Evolutionary conservation across 2,797 vertebrate species (phyloP).

Genomic region (Thripadectes ignobilis): DNA sequence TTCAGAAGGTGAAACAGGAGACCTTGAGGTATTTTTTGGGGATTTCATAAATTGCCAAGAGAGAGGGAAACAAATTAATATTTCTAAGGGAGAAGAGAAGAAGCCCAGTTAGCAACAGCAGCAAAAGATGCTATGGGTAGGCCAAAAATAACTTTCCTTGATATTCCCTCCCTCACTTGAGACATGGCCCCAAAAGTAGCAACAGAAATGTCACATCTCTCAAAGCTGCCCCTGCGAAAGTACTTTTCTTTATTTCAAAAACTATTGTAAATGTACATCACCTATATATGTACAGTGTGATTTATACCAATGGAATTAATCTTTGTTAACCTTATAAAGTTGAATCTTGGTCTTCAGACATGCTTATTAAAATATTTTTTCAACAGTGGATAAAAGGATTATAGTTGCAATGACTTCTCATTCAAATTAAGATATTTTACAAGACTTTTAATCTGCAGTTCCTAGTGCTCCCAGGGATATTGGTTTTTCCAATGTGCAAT

Average conservation of each 20-base stretch:
- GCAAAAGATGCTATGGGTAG: neutral
- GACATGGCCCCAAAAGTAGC: neutral
- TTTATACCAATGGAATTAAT: neutral
- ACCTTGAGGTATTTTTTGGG: neutral
- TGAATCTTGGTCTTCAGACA: neutral
- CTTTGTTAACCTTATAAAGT: neutral
- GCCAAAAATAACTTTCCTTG: neutral
- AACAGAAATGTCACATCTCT: neutral
- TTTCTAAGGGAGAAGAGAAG: slow-evolving; percentile 20
- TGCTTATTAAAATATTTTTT: neutral
- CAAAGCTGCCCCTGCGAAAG: neutral
- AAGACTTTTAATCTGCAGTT: slow-evolving; percentile 76
- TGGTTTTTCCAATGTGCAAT: slow-evolving; percentile 79
- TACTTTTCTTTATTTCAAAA: slow-evolving; percentile 5
- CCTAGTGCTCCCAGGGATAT: slow-evolving; percentile 86
- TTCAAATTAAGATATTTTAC: neutral
- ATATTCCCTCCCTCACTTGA: neutral
- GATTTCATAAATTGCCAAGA: neutral
- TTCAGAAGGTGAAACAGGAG: neutral
- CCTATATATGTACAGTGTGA: neutral
- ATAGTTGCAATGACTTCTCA: neutral
- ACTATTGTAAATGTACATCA: neutral
- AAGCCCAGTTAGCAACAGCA: neutral
- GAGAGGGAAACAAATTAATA: neutral
- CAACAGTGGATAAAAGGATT: neutral